phyloP scores from a whole-genome alignment of 2,113 vertebrate genomes.

The Corapipo altera region DNA sequence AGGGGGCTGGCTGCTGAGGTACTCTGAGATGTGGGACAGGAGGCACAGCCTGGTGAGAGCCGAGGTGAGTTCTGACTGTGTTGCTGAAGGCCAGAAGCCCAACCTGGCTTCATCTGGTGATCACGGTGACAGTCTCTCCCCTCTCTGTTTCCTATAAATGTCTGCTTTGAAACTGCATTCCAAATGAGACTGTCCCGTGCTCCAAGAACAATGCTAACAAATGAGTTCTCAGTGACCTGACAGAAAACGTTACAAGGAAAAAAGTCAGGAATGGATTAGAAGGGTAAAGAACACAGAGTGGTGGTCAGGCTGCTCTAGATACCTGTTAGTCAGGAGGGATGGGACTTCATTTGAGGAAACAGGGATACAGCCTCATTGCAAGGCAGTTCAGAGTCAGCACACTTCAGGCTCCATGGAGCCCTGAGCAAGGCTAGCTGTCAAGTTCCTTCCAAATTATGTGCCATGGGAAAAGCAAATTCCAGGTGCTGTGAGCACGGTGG shows the following conservation, averaged over 20 bases:
- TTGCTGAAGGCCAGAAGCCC: neutral
- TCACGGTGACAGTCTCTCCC: neutral
- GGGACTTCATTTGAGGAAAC: neutral
- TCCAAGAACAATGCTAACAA: neutral
- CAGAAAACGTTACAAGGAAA: neutral
- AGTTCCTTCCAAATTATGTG: neutral
- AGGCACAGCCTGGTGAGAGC: neutral
- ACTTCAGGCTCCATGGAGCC: neutral
- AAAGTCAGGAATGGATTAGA: neutral
- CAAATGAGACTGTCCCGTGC: neutral
- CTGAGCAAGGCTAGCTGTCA: neutral
- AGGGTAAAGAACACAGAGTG: neutral
- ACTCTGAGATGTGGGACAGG: neutral
- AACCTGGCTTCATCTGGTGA: neutral
- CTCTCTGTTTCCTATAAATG: neutral
- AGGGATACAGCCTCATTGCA: neutral
- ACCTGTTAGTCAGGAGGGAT: neutral
- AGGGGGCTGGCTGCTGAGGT: neutral
- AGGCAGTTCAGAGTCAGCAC: neutral
- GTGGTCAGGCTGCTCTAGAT: neutral
- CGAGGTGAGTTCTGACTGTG: fast-evolving
- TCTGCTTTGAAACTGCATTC: neutral
- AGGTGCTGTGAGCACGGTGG: neutral
- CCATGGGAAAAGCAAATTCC: neutral
- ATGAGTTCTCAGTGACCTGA: neutral